Base-by-base conservation (phyloP, 2,113 vertebrate species). In the Archocentrus centrarchus region DNA sequence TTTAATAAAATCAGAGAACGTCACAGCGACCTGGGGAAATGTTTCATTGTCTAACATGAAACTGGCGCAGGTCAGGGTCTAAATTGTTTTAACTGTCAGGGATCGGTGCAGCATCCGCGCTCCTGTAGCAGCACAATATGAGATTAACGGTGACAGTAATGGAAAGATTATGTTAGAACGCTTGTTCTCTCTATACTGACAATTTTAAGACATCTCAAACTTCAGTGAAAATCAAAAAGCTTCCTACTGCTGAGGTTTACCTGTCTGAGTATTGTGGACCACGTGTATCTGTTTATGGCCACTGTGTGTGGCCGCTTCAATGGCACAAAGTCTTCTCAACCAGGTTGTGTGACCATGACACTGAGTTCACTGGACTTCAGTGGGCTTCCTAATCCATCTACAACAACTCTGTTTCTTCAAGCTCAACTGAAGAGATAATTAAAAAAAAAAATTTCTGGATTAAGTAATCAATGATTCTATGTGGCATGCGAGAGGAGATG, bases 141-240 rank as follows among this genome's bases (percentile, higher is more conserved):
- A 53, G 24, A 73, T 73, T 30, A 73, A 73, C 50, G 10, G 50
- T 73, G 66, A 53, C 44, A 53, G 44, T 53, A 73, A 73, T 73
- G 44, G 66, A 27, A 73, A 73, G 24, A 30, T 53, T 2, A 32
- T 53, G 6, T 73, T 73, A 13, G 17, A 73, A 20, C 30, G 44
- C 8, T 53, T 53, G 17, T 53, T 30, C 66, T 30, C 10, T 53
- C 41, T 30, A 27, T 50, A 30, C 41, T 13, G 24, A 70, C 17
- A 2, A 50, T 70, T 30, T 70, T 50, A 50, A 11, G 44, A 50
- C 44, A 7, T 70, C 44, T 50, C 66, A 50, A 47, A 50, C 41
- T 50, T 50, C 50, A 50, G 3, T 50, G 22, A 2, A 47, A 68
- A 68, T 68, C 15, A 44, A 70, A 70, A 70, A 13, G 0, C 17